Conservation (phyloP, 1,140 invertebrate species). For the Mylabris phalerata region DNA sequence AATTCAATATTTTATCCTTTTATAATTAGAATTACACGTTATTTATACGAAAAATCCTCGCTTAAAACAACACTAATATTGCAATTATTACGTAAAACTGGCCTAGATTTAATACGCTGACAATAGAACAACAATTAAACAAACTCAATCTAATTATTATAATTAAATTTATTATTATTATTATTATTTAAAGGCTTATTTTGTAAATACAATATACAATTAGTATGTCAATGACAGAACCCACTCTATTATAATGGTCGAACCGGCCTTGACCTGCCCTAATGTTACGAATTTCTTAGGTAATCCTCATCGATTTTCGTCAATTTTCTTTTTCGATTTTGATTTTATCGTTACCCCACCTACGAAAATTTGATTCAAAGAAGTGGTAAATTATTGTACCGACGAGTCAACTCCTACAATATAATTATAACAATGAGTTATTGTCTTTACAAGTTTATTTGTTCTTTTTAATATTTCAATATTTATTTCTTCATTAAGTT, state of each 20-base stretch:
- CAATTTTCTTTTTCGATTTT: no score
- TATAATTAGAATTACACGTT: no score
- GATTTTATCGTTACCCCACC: background rate
- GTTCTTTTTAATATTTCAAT: background rate
- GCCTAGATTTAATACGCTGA: no score
- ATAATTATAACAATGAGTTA: background rate
- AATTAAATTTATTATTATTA: no score
- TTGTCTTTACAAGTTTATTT: background rate
- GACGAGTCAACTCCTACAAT: background rate
- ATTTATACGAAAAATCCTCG: no score
- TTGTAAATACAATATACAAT: constrained; percentile 12
- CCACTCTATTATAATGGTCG: constrained; percentile 9
- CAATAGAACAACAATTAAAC: no score
- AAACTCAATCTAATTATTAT: no score
- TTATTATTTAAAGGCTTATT: background rate
- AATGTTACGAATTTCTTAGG: constrained; percentile 12
- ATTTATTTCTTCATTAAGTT: background rate
- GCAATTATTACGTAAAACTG: constrained; percentile 6
- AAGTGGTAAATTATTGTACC: constrained; percentile 1
- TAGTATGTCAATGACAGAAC: constrained; percentile 20
- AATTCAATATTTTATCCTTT: no score
- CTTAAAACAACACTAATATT: background rate
- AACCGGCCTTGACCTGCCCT: constrained; percentile 20
- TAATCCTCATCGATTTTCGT: background rate
- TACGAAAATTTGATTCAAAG: background rate